phyloP scores from a whole-genome alignment of 2,113 vertebrate genomes.

The Corapipo altera region DNA sequence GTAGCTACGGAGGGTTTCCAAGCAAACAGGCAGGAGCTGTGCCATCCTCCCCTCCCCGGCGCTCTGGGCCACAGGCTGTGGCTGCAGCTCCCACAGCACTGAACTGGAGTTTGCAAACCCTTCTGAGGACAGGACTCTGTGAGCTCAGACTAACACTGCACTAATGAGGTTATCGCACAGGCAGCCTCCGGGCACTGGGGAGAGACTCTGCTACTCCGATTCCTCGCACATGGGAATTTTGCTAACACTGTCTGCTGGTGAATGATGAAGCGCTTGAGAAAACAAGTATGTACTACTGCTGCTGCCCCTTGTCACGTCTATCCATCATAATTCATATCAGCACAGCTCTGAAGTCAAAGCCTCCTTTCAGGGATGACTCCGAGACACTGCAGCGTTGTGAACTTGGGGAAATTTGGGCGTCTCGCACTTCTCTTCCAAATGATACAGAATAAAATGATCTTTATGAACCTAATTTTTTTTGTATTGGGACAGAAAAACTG shows the following conservation, averaged over 20 bases:
- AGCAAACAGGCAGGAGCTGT: accelerated
- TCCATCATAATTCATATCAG: conserved; percentile 26
- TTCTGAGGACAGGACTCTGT: neutral
- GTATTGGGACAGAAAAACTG: neutral
- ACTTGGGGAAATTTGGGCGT: neutral
- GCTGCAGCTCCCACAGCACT: neutral
- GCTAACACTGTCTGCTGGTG: conserved; percentile 24
- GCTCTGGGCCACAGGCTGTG: neutral
- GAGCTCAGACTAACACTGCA: neutral
- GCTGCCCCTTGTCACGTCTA: neutral
- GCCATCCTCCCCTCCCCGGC: neutral
- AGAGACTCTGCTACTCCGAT: neutral
- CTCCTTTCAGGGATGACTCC: neutral
- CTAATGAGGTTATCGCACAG: conserved; percentile 20
- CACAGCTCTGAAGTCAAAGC: conserved; percentile 11
- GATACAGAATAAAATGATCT: neutral
- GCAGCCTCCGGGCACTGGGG: neutral
- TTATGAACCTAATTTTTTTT: neutral
- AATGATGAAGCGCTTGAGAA: conserved; percentile 45
- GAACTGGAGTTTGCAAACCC: neutral
- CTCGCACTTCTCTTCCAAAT: neutral
- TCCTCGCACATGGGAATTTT: conserved; percentile 42
- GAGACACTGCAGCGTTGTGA: neutral
- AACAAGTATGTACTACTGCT: conserved; percentile 31
- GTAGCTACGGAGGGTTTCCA: neutral